phyloP scores from a whole-genome alignment of 23 tunicate species.

The Ascidia mentula region DNA sequence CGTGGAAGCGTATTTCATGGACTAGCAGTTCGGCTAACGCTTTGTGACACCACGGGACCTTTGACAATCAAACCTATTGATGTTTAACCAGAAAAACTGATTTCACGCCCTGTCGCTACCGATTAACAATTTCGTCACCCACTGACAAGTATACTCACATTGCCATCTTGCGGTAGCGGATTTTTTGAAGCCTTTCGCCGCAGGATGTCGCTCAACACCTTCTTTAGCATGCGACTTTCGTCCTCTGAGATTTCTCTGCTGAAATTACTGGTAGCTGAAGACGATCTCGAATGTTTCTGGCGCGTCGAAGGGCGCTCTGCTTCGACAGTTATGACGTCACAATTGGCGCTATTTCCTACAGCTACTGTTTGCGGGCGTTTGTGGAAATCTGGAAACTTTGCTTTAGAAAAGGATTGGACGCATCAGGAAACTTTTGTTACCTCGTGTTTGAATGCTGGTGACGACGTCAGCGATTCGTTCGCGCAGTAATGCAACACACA shows the following conservation, averaged over 20 bases:
- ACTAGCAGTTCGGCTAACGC: no score
- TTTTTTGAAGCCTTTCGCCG: conserved; percentile 39
- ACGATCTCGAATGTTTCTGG: not conserved
- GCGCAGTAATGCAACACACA: conserved; percentile 20
- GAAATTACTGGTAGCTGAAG: not conserved
- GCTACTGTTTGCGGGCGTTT: not conserved
- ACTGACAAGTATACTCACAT: not conserved
- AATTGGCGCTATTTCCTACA: not conserved
- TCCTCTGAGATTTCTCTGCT: conserved; percentile 10
- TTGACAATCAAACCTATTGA: not conserved
- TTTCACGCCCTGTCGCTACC: not conserved
- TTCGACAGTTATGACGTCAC: conserved; percentile 12
- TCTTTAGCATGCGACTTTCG: conserved; percentile 32
- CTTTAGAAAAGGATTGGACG: not conserved
- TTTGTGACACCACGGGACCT: no score
- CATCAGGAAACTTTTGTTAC: not conserved
- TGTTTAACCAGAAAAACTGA: not conserved
- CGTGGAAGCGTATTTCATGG: no score
- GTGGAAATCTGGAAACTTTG: not conserved
- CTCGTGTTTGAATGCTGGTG: conserved; percentile 20
- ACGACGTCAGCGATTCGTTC: conserved; percentile 23
- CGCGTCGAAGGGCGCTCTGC: not conserved
- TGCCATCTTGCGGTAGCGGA: conserved; percentile 2
- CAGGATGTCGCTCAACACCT: conserved; percentile 46
- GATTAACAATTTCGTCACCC: not conserved